phyloP scores from a whole-genome alignment of 1,140 invertebrate species.

The Melitaea cinxia region DNA sequence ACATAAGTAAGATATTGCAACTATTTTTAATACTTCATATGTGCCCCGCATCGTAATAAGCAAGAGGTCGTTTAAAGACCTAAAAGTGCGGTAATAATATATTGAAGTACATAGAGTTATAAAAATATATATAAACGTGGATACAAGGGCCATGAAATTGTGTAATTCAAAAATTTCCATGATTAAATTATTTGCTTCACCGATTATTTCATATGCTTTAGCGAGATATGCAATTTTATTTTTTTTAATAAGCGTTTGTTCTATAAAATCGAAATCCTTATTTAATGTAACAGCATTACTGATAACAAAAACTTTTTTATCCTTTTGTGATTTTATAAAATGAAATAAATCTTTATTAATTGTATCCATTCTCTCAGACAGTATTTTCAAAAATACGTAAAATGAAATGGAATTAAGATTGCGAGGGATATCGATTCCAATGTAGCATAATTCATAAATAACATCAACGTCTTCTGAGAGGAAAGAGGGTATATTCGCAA shows the following conservation, averaged over 20 bases:
- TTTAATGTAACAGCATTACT: neutral
- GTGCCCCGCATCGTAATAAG: slow-evolving; percentile 42
- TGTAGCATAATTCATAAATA: slow-evolving; percentile 23
- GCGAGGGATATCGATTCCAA: slow-evolving; percentile 47
- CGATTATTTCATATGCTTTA: slow-evolving; percentile 45
- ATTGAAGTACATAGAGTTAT: slow-evolving; percentile 49
- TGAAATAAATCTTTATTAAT: slow-evolving; percentile 50
- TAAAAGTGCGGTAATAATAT: slow-evolving; percentile 36
- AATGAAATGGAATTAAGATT: slow-evolving; percentile 52
- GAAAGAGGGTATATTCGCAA: neutral
- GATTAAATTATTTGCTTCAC: slow-evolving; percentile 43
- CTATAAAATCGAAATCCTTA: slow-evolving; percentile 37
- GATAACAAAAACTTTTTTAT: neutral
- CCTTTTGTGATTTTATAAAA: slow-evolving; percentile 8
- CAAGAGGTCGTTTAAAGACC: slow-evolving; percentile 22
- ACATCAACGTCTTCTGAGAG: neutral
- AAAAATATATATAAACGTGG: slow-evolving; percentile 50
- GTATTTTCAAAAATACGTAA: slow-evolving; percentile 48
- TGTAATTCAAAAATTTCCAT: slow-evolving; percentile 42
- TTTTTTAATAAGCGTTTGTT: slow-evolving; percentile 12
- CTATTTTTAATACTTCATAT: slow-evolving; percentile 41
- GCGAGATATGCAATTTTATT: slow-evolving; percentile 52
- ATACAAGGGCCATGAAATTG: slow-evolving; percentile 49
- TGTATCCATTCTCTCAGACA: slow-evolving; percentile 42
- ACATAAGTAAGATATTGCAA: slow-evolving; percentile 50